Evolutionary conservation across 2,797 vertebrate genomes (phyloP), one percentile per base, ranked within the genome.

Genomic region (Macropodus opercularis): DNA sequence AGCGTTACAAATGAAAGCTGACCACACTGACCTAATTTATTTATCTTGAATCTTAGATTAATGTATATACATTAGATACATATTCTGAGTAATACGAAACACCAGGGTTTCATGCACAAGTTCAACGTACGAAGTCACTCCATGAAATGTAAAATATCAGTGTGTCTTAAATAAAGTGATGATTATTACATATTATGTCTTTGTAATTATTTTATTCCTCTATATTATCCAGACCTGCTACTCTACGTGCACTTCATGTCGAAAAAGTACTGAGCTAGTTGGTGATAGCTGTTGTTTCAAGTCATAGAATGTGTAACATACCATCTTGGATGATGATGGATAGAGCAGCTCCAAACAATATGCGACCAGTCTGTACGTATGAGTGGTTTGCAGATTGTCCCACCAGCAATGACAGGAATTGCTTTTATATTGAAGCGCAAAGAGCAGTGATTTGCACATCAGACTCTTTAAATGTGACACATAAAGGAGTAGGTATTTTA

Each of bases 131-230:
- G 22, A 62, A 57, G 29, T 36, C 34, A 72, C 43, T 58, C 46
- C 58, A 69, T 64, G n/a, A 66, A 53, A 47, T 83, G 69, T 85
- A 69, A 62, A 52, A 56, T 62, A 69, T 80, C 47, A 46, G n/a
- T 71, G 65, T 75, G 49, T 77, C 75, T 81, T 68, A 53, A 88
- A 88, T 90, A 91, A 91, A 90, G 63, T 82, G 72, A 63, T 80
- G 46, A 52, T 80, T 56, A 61, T 59, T 42, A 36, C 36, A 21
- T 66, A 17, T 68, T 68, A 35, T 52, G 43, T 36, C 13, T 35
- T 42, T 14, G 57, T 47, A n/a, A 11, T 46, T 35, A 13, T 61
- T 38, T 40, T 17, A 29, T 13, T 4, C 18, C 26, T 32, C 14
- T 41, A 17, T 14, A 8, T 39, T 17, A 35, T 38, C 27, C 34